phyloP scores from a whole-genome alignment of 2,797 vertebrate species.

The Danio albolineatus region DNA sequence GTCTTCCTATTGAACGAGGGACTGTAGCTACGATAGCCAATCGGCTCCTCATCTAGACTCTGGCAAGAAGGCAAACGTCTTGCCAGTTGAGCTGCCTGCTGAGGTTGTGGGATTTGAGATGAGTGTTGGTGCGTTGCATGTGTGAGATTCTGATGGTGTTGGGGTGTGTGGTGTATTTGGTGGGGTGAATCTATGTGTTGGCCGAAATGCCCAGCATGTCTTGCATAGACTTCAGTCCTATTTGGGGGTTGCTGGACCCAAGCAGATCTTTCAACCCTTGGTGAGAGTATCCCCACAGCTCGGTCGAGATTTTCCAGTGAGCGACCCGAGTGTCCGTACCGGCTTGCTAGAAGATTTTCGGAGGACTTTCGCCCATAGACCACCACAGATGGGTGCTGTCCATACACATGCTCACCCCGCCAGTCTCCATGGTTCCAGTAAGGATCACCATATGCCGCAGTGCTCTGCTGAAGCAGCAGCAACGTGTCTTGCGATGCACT shows the following conservation, averaged over 20 bases:
- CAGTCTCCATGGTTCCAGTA: slow-evolving; percentile 73
- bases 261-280: slow-evolving; percentile 75
- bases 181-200: slow-evolving; percentile 65
- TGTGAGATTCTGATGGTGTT: slow-evolving; percentile 42
- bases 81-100: slow-evolving; percentile 67
- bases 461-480: slow-evolving; percentile 83
- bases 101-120: slow-evolving; percentile 51
- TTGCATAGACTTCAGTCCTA: slow-evolving; percentile 71
- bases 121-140: slow-evolving; percentile 44
- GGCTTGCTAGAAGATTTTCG: slow-evolving; percentile 83
- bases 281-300: slow-evolving; percentile 73
- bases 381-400: slow-evolving; percentile 42
- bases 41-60: slow-evolving; percentile 85
- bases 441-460: slow-evolving; percentile 72
- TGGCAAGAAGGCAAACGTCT: slow-evolving; percentile 77
- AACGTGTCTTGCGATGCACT: slow-evolving; percentile 94
- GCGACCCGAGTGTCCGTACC: slow-evolving; percentile 78
- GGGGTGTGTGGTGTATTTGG: slow-evolving; percentile 57
- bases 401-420: slow-evolving; percentile 63
- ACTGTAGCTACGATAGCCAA: slow-evolving; percentile 98
- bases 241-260: slow-evolving; percentile 77
- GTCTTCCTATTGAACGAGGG: slow-evolving; percentile 96
- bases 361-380: slow-evolving; percentile 82
- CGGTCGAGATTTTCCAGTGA: slow-evolving; percentile 89
- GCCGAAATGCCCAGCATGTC: slow-evolving; percentile 67